Percentiles rank a stretch among this genome's conserved stretches.
phyloP scores from a whole-genome alignment of 2,797 vertebrate genomes.

The Adelosebastes latens region DNA sequence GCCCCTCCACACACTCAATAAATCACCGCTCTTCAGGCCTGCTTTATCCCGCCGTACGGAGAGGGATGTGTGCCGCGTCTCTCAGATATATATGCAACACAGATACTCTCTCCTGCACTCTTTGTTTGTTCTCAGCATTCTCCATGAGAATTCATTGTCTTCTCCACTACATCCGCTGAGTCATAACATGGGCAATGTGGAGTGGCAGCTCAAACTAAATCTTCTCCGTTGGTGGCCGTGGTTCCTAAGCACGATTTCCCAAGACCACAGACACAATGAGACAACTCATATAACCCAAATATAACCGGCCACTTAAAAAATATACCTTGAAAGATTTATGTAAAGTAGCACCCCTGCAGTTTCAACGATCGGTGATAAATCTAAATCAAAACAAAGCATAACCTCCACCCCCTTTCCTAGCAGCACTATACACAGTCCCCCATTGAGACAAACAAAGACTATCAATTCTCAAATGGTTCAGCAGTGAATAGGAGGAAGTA shows the following conservation, averaged over 20 bases:
- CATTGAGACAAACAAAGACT: background rate
- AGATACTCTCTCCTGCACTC: constrained; percentile 48
- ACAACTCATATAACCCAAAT: constrained; percentile 35
- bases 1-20: constrained; percentile 74
- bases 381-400: constrained; percentile 9
- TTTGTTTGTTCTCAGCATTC: constrained; percentile 59
- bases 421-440: background rate
- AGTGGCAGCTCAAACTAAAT: constrained; percentile 65
- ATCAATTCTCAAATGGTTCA: constrained; percentile 14
- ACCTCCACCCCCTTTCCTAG: background rate
- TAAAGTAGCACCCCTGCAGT: background rate
- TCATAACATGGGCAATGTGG: constrained; percentile 54
- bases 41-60: constrained; percentile 67
- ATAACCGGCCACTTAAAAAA: constrained; percentile 11
- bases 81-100: constrained; percentile 62
- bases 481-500: background rate
- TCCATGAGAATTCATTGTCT: constrained; percentile 65
- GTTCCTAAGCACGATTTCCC: constrained; percentile 47
- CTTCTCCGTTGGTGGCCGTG: constrained; percentile 48
- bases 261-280: constrained; percentile 20
- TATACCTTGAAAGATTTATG: background rate
- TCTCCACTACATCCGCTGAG: constrained; percentile 43
- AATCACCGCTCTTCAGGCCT: constrained; percentile 75
- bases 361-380: constrained; percentile 5
- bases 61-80: constrained; percentile 35